Percentiles rank a stretch among this genome's conserved stretches.
phyloP scores from a whole-genome alignment of 2,888 invertebrate genomes.

The Acrobeloides nanus region DNA sequence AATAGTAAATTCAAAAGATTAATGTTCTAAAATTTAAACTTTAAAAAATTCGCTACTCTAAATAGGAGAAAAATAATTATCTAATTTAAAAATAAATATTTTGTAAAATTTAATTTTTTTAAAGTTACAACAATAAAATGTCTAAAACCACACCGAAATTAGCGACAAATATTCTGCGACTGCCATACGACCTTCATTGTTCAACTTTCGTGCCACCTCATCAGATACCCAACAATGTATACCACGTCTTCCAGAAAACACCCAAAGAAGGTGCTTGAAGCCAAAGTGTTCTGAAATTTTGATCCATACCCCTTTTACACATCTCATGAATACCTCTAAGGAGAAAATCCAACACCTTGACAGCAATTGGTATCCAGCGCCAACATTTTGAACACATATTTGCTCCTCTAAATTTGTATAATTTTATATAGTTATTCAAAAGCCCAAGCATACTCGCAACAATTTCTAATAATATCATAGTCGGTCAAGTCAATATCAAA shows the following conservation, averaged over 20 bases:
- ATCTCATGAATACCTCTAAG: constrained; percentile 64
- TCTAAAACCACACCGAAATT: too few relatives aligned
- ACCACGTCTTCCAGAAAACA: constrained; percentile 94
- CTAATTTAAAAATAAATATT: neutral
- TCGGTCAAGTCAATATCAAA: constrained; percentile 99
- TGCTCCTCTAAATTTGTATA: constrained; percentile 62
- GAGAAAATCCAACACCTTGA: constrained; percentile 76
- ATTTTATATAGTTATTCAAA: neutral
- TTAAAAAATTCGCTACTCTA: neutral
- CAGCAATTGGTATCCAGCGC: constrained; percentile 89
- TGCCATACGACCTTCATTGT: constrained; percentile 68
- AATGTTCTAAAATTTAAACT: neutral
- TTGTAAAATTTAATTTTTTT: too few relatives aligned
- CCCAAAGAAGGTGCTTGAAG: constrained; percentile 85
- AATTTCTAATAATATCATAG: constrained; percentile 89
- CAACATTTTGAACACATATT: constrained; percentile 89
- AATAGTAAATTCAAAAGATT: neutral
- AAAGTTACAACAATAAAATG: too few relatives aligned
- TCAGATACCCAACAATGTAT: constrained; percentile 99
- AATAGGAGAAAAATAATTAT: neutral
- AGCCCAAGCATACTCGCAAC: constrained; percentile 60
- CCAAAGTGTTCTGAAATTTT: constrained; percentile 78
- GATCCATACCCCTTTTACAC: neutral
- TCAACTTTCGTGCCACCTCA: constrained; percentile 70
- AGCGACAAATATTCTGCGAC: constrained; percentile 86